phyloP scores from a whole-genome alignment of 2,113 vertebrate genomes.

The Mionectes macconnelli region DNA sequence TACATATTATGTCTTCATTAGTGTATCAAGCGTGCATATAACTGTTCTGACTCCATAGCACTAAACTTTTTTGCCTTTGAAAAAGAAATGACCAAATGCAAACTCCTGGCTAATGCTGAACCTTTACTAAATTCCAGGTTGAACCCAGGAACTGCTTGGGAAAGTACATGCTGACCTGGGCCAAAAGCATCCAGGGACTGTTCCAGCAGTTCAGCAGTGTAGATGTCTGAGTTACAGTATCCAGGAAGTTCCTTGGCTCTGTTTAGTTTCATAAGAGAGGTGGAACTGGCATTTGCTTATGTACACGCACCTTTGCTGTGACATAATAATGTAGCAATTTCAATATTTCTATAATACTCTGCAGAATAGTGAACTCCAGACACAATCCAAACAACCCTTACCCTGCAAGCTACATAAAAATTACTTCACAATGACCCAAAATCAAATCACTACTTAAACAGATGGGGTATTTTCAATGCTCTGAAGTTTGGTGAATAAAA shows the following conservation, averaged over 20 bases:
- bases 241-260: neutral
- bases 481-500: slow-evolving; percentile 29
- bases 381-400: neutral
- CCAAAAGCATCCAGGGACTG: neutral
- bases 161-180: neutral
- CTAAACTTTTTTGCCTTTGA: neutral
- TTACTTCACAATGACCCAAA: neutral
- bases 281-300: neutral
- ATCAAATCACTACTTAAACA: neutral
- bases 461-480: neutral
- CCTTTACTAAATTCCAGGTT: neutral
- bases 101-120: neutral
- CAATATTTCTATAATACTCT: neutral
- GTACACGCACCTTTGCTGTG: neutral
- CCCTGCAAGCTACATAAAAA: neutral
- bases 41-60: neutral
- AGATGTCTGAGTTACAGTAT: neutral
- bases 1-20: neutral
- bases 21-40: neutral
- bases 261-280: neutral
- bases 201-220: neutral
- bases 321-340: neutral
- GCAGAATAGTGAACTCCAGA: neutral
- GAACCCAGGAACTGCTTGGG: neutral
- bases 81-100: neutral